phyloP scores from a whole-genome alignment of 1,140 invertebrate species.

The Nasonia longicornis region DNA sequence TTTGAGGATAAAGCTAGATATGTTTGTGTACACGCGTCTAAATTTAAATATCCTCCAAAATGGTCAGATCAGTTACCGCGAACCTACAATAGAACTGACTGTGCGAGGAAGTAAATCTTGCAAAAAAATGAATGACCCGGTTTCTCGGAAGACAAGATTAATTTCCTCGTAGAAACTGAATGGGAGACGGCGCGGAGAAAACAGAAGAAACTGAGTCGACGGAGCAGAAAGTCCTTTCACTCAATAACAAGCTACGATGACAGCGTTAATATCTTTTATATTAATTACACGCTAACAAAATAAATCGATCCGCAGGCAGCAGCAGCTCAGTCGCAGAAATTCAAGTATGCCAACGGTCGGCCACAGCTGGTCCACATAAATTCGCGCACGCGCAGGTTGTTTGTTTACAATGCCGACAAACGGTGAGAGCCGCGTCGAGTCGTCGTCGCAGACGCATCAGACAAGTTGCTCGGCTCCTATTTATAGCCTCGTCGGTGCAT shows the following conservation, averaged over 20 bases:
- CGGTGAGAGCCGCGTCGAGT: neutral
- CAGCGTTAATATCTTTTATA: neutral
- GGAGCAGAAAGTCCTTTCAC: neutral
- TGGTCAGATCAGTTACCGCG: neutral
- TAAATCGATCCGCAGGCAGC: neutral
- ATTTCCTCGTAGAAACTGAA: neutral
- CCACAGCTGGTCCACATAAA: constrained; percentile 20
- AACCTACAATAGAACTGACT: neutral
- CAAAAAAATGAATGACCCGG: neutral
- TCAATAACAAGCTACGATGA: neutral
- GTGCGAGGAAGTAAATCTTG: neutral
- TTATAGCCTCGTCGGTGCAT: neutral
- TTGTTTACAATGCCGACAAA: constrained; percentile 25
- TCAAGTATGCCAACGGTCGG: neutral
- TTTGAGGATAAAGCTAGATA: neutral
- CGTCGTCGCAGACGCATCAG: neutral
- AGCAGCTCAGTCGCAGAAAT: neutral
- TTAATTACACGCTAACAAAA: neutral
- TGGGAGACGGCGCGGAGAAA: neutral
- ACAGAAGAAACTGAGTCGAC: neutral
- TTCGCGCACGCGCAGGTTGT: neutral
- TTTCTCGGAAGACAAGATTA: neutral
- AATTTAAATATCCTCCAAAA: neutral
- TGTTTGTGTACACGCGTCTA: neutral
- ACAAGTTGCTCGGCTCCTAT: neutral